Base-by-base conservation (phyloP, 1,140 invertebrate genomes). In the Trichonephila clavipes region DNA sequence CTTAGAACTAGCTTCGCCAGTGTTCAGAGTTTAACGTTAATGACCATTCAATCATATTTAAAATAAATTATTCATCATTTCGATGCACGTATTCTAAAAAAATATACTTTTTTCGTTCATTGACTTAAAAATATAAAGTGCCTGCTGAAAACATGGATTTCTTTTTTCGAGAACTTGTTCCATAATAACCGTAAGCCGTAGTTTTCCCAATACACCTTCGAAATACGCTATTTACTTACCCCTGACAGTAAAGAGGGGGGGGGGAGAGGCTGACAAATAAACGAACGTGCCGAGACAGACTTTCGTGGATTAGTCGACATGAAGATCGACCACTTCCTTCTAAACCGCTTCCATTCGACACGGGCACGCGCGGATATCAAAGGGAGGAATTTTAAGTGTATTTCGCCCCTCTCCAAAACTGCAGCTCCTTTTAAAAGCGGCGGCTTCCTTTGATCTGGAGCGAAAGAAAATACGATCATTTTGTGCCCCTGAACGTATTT, bases 321-420 rank as follows among this genome's bases (percentile, higher is more conserved):
- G 51, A 51, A 51, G 51, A 51, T 51, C 51, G 66, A 69, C 66
- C 66, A 69, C 66, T 69, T 69, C 66, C 66, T 51, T 24, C 66
- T 69, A 34, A 77, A 40, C 28, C 16, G 16, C 72, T 40, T 34
- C 14, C 72, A 34, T 77, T 14, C 34, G 28, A 40, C 28, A 40
- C 16, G 28, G 72, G 28, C 72, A 77, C 72, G 69, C 69, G 72
- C 34, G 14, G 66, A 69, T 69, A 40, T 77, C 72, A 77, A 77
- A 77, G 72, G 34, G 72, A 18, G 72, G 72, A 77, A 77, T 77
- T 77, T 77, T 77, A 77, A 77, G 72, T 77, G 72, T 40, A 28
- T 77, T 34, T 34, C 4, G 72, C 34, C 24, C 28, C 72, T 34
- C 28, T n/a, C 66, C 0, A 24, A 69, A 69, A 69, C 66, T 69